Conservation (phyloP, 1,140 invertebrate genomes). For the Zaprionus taronus region DNA sequence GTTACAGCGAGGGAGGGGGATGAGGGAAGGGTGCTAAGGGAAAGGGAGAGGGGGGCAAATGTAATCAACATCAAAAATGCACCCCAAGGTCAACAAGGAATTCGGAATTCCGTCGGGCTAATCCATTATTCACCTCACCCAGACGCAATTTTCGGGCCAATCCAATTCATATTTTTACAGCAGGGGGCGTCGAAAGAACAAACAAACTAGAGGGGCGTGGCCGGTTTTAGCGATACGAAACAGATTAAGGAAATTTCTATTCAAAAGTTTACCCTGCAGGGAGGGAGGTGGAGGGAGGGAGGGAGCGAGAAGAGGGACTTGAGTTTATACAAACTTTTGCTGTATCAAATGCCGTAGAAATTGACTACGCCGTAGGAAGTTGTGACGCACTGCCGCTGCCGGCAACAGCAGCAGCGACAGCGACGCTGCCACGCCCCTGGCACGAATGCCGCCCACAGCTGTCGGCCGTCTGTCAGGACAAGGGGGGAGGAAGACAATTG, state of each 20-base stretch:
- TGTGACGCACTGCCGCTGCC: slow-evolving; percentile 23
- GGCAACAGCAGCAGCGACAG: slow-evolving; percentile 23
- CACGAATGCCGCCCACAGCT: slow-evolving; percentile 40
- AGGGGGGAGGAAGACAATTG: slow-evolving; percentile 57
- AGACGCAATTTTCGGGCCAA: slow-evolving; percentile 40
- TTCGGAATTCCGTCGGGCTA: slow-evolving; percentile 55
- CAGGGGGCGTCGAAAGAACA: background rate
- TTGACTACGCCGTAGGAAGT: slow-evolving; percentile 58
- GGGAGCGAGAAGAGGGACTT: background rate
- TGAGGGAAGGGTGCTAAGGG: background rate
- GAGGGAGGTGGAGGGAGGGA: too few relatives aligned
- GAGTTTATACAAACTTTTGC: slow-evolving; percentile 66
- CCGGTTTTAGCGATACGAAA: slow-evolving; percentile 63
- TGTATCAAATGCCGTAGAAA: slow-evolving; percentile 72
- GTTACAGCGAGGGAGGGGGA: slow-evolving; percentile 23
- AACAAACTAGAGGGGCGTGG: slow-evolving; percentile 28
- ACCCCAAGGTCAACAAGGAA: slow-evolving; percentile 73
- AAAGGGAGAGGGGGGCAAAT: slow-evolving; percentile 12
- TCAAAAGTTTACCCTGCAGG: slow-evolving; percentile 43
- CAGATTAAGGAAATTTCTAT: slow-evolving; percentile 59
- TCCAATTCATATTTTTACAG: slow-evolving; percentile 50
- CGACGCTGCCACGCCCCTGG: slow-evolving; percentile 43
- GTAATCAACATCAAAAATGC: slow-evolving; percentile 68
- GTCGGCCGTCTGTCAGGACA: background rate
- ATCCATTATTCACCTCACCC: slow-evolving; percentile 66